A percentile compares a stretch with the other conserved stretches of the same genome.
Conservation (phyloP, 2,113 vertebrate species). For the Anguilla rostrata region DNA sequence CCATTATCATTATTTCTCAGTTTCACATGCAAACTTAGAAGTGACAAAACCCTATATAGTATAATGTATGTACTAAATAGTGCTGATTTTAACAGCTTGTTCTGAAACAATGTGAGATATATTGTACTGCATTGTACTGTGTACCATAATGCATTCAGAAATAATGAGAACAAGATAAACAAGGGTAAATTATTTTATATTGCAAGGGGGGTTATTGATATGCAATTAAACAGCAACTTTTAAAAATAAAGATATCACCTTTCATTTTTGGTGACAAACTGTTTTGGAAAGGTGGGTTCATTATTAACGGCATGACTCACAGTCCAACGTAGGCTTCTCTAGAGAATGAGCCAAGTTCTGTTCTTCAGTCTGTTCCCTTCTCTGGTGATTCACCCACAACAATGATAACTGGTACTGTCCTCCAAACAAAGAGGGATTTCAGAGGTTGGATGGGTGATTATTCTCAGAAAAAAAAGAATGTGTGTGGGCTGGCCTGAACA, state of each 20-base stretch:
- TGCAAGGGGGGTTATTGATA: background rate
- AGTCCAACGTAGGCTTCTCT: background rate
- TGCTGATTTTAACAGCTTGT: too few species aligned
- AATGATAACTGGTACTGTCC: slow-evolving; percentile 50
- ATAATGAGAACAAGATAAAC: background rate
- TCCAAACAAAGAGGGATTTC: slow-evolving; percentile 53
- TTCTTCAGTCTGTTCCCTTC: slow-evolving; percentile 36
- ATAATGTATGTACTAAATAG: too few species aligned
- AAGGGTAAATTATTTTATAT: background rate
- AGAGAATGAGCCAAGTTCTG: background rate
- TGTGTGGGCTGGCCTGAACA: slow-evolving; percentile 31
- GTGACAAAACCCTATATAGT: too few species aligned
- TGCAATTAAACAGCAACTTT: background rate
- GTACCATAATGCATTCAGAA: background rate
- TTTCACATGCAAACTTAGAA: too few species aligned
- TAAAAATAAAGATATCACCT: background rate
- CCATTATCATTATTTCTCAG: too few species aligned
- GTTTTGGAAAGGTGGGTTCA: background rate
- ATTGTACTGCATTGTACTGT: too few species aligned
- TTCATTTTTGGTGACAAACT: background rate
- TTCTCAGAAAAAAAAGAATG: slow-evolving; percentile 40
- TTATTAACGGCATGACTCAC: background rate
- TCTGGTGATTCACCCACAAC: slow-evolving; percentile 48
- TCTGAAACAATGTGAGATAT: too few species aligned
- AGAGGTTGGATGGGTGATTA: slow-evolving; percentile 50